Base-by-base conservation (phyloP, 2,113 vertebrate species). In the Nyctereutes procyonoides region DNA sequence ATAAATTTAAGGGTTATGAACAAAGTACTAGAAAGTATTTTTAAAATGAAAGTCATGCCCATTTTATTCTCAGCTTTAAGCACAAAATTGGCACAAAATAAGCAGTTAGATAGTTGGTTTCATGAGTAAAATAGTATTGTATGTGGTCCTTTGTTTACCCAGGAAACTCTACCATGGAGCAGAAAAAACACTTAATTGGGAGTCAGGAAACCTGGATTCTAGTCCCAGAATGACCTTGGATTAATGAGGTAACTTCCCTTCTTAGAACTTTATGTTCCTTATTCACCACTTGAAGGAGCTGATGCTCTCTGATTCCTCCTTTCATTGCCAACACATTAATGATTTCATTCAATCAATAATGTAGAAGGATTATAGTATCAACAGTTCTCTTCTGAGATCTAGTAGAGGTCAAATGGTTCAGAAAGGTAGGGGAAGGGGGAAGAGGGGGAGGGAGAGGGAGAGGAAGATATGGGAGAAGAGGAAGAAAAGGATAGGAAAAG, bases 261-360 rank as follows among this genome's bases (percentile, higher is more conserved):
- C 82, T 67, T 79, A 15, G 51, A 87, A 43, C 30, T 81, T 81
- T 51, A 53, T 38, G 32, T 71, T 86, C 15, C 12, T 67, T 81
- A 87, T 83, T 87, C 88, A 28, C 56, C n/a, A 73, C 43, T 22
- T 67, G 14, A 88, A 97, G 69, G 82, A 87, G 28, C 19, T 62
- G 56, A 69, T n/a, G 24, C n/a, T 71, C 32, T 82, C 12, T 48
- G 3, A n/a, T 58, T 90, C 24, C 30, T 20, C 20, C 24, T 56
- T 95, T 26, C 22, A 4, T 22, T n/a, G 80, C 38, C 90, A 76
- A 89, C 79, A 69, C 5, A 12, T 55, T 86, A 93, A 92, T 71
- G 79, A 86, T 88, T 94, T 93, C 77, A 92, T 84, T 92, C 90
- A 85, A 81, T 94, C 93, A 90, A 56, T 81, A 79, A 13, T 3